Percentiles rank a stretch among this genome's conserved stretches.
Conservation (phyloP, 2,888 invertebrate species). For the Synanthedon vespiformis region DNA sequence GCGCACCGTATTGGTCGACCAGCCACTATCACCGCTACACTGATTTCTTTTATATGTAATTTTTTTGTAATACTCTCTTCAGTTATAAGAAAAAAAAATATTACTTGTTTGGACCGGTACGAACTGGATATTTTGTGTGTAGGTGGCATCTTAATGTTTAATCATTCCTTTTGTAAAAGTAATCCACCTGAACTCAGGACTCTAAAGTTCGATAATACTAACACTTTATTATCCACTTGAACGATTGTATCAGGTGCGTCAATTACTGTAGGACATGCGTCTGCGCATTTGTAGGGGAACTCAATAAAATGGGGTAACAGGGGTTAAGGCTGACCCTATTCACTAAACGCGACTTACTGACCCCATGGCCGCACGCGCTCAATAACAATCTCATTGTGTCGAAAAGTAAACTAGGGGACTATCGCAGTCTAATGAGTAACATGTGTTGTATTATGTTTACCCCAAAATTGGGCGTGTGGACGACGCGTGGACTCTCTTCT, state of each 20-base stretch:
- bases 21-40: constrained; percentile 65
- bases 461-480: constrained; percentile 44
- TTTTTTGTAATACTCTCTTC: constrained; percentile 61
- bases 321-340: constrained; percentile 4
- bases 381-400: constrained; percentile 56
- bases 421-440: constrained; percentile 34
- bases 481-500: constrained; percentile 42
- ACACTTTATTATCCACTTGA: too few species aligned
- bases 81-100: constrained; percentile 60
- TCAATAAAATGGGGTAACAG: constrained; percentile 13
- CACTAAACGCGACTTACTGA: constrained; percentile 46
- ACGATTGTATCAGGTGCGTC: neutral
- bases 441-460: constrained; percentile 37
- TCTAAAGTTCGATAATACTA: too few species aligned
- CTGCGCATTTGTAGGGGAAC: constrained; percentile 21
- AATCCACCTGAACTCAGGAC: too few species aligned
- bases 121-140: constrained; percentile 57
- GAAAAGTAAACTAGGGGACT: constrained; percentile 3
- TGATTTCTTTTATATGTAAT: constrained; percentile 65
- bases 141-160: constrained; percentile 59
- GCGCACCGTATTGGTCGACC: constrained; percentile 61
- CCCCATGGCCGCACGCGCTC: constrained; percentile 26
- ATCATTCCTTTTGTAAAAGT: constrained; percentile 52
- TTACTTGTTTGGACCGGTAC: constrained; percentile 65
- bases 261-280: constrained; percentile 32